Conservation (phyloP, 2,888 invertebrate species). For the Chalcosyrphus nemorum region DNA sequence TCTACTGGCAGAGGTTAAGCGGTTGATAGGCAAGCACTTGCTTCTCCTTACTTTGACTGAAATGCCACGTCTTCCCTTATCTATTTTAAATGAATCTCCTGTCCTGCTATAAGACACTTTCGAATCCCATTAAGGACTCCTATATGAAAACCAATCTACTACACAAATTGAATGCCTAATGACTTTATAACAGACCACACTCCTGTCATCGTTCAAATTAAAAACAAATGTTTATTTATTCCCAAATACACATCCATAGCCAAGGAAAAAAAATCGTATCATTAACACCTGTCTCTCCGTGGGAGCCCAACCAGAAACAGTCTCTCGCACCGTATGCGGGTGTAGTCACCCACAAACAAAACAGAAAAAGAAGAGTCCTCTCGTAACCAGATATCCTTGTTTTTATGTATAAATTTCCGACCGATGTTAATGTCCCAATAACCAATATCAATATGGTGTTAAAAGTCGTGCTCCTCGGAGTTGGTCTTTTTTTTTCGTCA, state of each 20-base stretch:
- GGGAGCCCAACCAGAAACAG: not conserved
- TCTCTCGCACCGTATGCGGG: conserved; percentile 4
- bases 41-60: too few relatives aligned
- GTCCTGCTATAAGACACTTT: too few relatives aligned
- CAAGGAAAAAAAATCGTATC: conserved; percentile 20
- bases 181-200: not conserved
- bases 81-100: too few relatives aligned
- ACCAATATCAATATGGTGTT: conserved; percentile 72
- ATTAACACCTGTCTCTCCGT: conserved; percentile 43
- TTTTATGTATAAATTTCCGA: conserved; percentile 48
- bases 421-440: conserved; percentile 61
- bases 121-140: too few relatives aligned
- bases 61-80: too few relatives aligned
- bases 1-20: too few relatives aligned
- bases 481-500: conserved; percentile 35
- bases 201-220: conserved; percentile 29
- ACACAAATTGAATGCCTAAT: not conserved
- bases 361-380: conserved; percentile 1
- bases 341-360: not conserved
- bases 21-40: too few relatives aligned
- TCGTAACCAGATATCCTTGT: conserved; percentile 60
- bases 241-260: not conserved
- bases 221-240: conserved; percentile 22
- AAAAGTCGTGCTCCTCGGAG: conserved; percentile 62
- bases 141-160: not conserved